Evolutionary conservation across 2,888 invertebrate genomes (phyloP).

Genomic region (Diarsia mendica): DNA sequence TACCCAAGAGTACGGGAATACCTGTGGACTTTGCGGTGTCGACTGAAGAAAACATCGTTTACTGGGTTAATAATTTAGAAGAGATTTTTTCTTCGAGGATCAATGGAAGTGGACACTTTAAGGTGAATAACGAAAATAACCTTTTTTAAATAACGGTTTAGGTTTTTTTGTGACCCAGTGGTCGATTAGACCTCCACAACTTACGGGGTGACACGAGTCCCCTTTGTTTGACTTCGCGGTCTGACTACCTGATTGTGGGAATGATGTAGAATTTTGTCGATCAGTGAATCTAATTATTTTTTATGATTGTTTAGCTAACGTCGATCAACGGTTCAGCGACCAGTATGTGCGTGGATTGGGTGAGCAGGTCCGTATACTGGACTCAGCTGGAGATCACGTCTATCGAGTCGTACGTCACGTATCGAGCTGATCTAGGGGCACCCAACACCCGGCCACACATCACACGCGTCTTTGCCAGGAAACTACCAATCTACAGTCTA

Average conservation of each 20-base stretch:
- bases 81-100: conserved; percentile 92
- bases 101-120: conserved; percentile 88
- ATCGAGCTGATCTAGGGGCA: conserved; percentile 92
- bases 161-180: not conserved
- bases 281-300: not conserved
- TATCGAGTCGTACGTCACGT: conserved; percentile 89
- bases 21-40: conserved; percentile 93
- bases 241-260: not conserved
- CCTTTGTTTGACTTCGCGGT: not conserved
- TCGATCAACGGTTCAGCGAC: conserved; percentile 87
- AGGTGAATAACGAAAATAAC: conserved; percentile 71
- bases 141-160: not conserved
- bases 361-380: conserved; percentile 95
- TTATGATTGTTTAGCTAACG: conserved; percentile 76
- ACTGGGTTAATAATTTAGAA: conserved; percentile 95
- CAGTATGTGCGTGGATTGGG: conserved; percentile 96
- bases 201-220: not conserved
- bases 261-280: not conserved
- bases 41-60: conserved; percentile 93
- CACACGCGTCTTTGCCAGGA: conserved; percentile 89
- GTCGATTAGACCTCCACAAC: not conserved
- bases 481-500: conserved; percentile 91
- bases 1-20: conserved; percentile 92
- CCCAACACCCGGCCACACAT: conserved; percentile 88
- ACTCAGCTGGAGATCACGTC: conserved; percentile 91